Base-by-base conservation (phyloP, 2,888 invertebrate genomes). In the Drosophila bunnanda region DNA sequence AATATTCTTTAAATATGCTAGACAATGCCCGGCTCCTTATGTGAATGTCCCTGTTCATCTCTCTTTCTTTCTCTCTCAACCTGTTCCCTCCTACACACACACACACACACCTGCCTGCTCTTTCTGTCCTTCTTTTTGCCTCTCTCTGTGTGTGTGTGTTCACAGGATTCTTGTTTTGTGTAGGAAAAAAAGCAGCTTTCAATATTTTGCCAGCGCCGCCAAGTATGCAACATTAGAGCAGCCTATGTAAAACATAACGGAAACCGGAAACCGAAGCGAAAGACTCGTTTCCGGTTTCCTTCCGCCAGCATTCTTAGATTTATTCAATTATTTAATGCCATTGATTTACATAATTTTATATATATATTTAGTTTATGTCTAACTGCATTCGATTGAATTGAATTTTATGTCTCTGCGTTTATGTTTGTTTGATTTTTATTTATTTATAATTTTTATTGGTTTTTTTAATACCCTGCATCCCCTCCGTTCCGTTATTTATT, bases 371-470 rank as follows among this genome's bases (percentile, higher is more conserved):
- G 36, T 58, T 75, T 69, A 76, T 89, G 79, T 84, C 86, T 89
- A 89, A 89, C 90, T 84, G 89, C 90, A 89, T 90, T 79, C 69
- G 46, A 68, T 48, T 75, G 65, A 83, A 70, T 48, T 75, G 60
- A 76, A 64, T 73, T 79, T 79, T 75, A 85, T 82, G 85, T 85
- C 70, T 67, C 61, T 74, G 71, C 87, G 62, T 87, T 79, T 85
- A 43, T 67, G 48, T 59, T 43, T 61, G 39, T 75, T 56, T 43
- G 34, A 48, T 59, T 46, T 64, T 69, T 50, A 43, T 57, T 58
- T 68, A 46, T 61, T 39, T 48, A 52, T 68, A 22, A 62, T 56
- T 60, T 53, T 53, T 55, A 39, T 62, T 43, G 9, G 15, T 58
- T 61, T 72, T 38, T n/a, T n/a, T 55, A 30, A 50, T 44, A 50